phyloP scores from a whole-genome alignment of 2,113 vertebrate species.

The Xyliphius kryptos region DNA sequence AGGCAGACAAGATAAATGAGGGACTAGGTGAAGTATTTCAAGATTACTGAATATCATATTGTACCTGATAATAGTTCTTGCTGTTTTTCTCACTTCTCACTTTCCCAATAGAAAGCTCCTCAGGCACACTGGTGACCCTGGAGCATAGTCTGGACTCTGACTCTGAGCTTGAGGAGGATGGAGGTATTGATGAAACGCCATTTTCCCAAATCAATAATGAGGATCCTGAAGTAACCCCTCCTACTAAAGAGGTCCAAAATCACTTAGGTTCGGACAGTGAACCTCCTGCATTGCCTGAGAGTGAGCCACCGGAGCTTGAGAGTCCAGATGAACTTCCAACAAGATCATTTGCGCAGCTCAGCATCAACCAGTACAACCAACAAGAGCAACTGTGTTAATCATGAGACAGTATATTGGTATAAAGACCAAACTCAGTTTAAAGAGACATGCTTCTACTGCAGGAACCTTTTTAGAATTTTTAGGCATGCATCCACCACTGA shows the following conservation, averaged over 20 bases:
- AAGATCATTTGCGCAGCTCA: constrained; percentile 44
- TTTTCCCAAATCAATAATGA: constrained; percentile 52
- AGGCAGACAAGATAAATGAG: constrained; percentile 54
- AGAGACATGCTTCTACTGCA: no score
- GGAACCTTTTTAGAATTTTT: no score
- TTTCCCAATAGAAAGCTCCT: constrained; percentile 42
- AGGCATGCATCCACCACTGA: no score
- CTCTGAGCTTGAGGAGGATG: constrained; percentile 70
- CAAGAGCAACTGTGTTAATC: no score
- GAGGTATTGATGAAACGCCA: neutral
- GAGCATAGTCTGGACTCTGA: constrained; percentile 78
- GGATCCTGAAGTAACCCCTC: constrained; percentile 56
- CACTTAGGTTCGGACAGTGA: constrained; percentile 5
- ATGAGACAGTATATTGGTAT: no score
- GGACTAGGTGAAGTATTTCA: constrained; percentile 49
- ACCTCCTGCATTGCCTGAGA: constrained; percentile 54
- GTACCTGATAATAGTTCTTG: neutral
- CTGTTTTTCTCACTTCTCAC: no score
- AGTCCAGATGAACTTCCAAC: constrained; percentile 38
- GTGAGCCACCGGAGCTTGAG: constrained; percentile 51
- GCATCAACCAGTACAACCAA: constrained; percentile 69
- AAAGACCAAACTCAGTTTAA: no score
- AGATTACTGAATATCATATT: neutral
- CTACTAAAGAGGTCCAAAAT: constrained; percentile 3
- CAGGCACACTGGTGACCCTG: constrained; percentile 58